Base-by-base conservation (phyloP, 2,888 invertebrate genomes). In the Amblyteles armatorius region DNA sequence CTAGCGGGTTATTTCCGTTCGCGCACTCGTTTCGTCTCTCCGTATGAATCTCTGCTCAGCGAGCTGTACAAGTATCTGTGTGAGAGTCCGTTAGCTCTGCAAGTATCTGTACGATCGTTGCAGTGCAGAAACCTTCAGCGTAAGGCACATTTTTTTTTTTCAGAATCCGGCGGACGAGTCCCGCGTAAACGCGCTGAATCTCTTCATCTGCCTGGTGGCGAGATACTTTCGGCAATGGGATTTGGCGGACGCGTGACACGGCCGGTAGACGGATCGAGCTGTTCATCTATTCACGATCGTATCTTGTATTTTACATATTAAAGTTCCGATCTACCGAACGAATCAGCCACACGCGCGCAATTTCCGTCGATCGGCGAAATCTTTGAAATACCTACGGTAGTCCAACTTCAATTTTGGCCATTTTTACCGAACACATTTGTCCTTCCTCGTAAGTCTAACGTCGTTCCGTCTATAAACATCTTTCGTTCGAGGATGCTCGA, bases 221-320 rank as follows among this genome's bases (percentile, higher is more conserved):
- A 95, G 95, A 90, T 97, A 97, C 94, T 97, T 97, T 94, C 95
- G 96, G 87, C 97, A 98, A 93, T 94, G 95, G 87, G 97, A 97
- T 94, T 94, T 97, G 90, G 96, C 96, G 36, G 97, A 97, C 89
- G 79, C 90, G 57, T 92, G 79, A 91, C 40, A 68, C 36, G 36
- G 19, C 22, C 22, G 22, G 22, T 22, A 22, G 22, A 22, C 22
- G 22, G 22, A 22, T 22, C 22, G 22, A 22, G 22, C 22, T 22
- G 22, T 22, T 22, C 0, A 76, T 48, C 69, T 26, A 26, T 48
- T 72, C 48, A 81, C 40, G 63, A 40, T 67, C 82, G 73, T 74
- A 72, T 63, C 36, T 55, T 74, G 76, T 60, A 29, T 74, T 44
- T 55, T 55, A 57, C 50, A 26, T 76, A 90, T 88, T 89, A 89